Evolutionary conservation across 2,888 invertebrate species (phyloP).

Genomic region (Cremastobaeus sp.): DNA sequence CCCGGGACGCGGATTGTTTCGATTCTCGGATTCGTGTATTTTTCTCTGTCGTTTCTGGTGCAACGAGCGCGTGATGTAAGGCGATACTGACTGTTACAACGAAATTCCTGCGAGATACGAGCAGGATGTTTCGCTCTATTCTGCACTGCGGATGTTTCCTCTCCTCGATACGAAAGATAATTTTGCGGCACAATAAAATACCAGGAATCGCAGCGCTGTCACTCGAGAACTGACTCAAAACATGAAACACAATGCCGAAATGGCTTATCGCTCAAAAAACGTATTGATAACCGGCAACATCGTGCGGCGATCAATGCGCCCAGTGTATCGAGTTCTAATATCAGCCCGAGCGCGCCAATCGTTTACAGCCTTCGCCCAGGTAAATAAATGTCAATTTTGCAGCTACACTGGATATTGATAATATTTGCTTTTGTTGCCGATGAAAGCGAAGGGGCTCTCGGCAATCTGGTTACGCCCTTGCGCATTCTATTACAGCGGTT

Average conservation of each 20-base stretch:
- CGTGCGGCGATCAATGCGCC: too few relatives aligned
- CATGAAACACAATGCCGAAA: conserved; percentile 43
- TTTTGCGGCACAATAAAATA: conserved; percentile 56
- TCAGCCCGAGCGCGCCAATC: too few relatives aligned
- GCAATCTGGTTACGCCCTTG: conserved; percentile 57
- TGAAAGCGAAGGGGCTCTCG: conserved; percentile 36
- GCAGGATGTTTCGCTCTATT: conserved; percentile 44
- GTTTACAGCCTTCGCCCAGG: too few relatives aligned
- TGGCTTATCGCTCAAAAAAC: conserved; percentile 25
- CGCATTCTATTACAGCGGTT: conserved; percentile 57
- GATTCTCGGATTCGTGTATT: conserved; percentile 45
- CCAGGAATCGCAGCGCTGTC: conserved; percentile 47
- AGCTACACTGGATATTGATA: conserved; percentile 43
- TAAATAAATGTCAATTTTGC: conserved; percentile 37
- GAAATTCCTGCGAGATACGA: conserved; percentile 55
- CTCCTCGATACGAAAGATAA: conserved; percentile 56
- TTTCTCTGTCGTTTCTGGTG: conserved; percentile 42
- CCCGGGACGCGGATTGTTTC: conserved; percentile 27
- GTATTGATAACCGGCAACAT: too few relatives aligned
- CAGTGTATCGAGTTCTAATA: too few relatives aligned
- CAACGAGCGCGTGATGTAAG: conserved; percentile 42
- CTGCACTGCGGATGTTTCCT: conserved; percentile 49
- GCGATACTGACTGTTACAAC: conserved; percentile 45
- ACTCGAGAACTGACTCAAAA: conserved; percentile 47
- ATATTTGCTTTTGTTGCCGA: conserved; percentile 42